Percentiles rank a stretch among this genome's conserved stretches.
phyloP scores from a whole-genome alignment of 1,140 invertebrate genomes.

The Tetramorium parvispinum region DNA sequence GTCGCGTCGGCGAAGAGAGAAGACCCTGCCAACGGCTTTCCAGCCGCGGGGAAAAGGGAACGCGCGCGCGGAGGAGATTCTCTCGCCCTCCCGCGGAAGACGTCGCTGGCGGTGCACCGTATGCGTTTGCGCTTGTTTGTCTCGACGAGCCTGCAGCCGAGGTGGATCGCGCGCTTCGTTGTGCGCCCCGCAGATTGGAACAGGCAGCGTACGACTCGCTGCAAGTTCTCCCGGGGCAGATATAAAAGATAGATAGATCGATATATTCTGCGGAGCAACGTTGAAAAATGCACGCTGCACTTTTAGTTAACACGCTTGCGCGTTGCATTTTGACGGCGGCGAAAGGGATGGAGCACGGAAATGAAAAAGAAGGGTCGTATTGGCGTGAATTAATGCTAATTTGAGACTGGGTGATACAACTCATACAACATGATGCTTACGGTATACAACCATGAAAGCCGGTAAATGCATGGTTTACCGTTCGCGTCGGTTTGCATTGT shows the following conservation, averaged over 20 bases:
- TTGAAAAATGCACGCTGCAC: neutral
- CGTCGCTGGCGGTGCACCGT: neutral
- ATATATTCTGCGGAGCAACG: neutral
- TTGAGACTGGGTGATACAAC: neutral
- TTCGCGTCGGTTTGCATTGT: constrained; percentile 30
- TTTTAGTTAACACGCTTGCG: neutral
- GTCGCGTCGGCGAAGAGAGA: constrained; percentile 43
- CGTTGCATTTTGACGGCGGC: neutral
- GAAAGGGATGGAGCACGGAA: neutral
- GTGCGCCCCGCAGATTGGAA: neutral
- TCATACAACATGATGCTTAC: neutral
- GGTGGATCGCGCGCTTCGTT: constrained; percentile 14
- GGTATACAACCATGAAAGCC: constrained; percentile 27
- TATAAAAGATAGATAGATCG: neutral
- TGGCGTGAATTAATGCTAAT: constrained; percentile 12
- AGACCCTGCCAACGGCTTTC: constrained; percentile 16
- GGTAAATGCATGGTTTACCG: neutral
- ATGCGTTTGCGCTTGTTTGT: constrained; percentile 30
- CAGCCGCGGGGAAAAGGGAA: neutral
- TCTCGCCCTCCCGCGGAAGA: constrained; percentile 6
- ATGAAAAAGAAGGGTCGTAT: neutral
- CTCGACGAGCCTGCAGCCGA: neutral
- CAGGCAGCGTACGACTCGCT: neutral
- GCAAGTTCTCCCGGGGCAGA: neutral
- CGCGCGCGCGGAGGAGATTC: constrained; percentile 23